A percentile compares a stretch with the other conserved stretches of the same genome.
Conservation (phyloP, 2,797 vertebrate species). For the Pipistrellus kuhlii region DNA sequence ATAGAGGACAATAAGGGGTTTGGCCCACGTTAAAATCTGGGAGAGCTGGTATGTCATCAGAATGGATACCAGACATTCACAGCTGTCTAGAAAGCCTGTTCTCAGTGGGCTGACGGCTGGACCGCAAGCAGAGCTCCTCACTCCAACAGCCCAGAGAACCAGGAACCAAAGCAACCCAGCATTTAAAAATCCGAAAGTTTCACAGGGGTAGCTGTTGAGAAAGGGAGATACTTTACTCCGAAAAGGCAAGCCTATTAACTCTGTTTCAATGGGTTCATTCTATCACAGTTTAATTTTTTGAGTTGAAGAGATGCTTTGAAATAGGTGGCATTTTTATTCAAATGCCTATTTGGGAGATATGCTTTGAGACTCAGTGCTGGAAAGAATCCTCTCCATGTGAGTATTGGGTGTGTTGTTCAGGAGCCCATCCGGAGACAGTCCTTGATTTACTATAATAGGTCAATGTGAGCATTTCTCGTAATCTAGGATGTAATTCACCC, state of each 20-base stretch:
- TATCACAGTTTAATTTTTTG: neutral
- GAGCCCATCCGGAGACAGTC: conserved; percentile 15
- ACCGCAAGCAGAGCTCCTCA: neutral
- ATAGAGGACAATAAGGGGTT: neutral
- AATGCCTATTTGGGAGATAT: neutral
- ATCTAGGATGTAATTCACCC: conserved; percentile 65
- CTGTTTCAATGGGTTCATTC: neutral
- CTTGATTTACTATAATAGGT: conserved; percentile 44
- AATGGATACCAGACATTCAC: neutral
- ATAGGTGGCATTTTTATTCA: neutral
- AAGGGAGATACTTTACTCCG: neutral
- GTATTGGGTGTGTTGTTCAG: neutral
- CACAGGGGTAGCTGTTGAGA: neutral
- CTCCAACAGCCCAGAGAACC: neutral
- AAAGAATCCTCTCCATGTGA: neutral
- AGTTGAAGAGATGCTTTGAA: conserved; percentile 48
- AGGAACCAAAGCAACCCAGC: neutral
- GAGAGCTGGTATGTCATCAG: neutral
- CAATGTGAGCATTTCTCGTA: conserved; percentile 48
- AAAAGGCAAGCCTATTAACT: neutral
- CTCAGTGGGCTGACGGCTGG: neutral
- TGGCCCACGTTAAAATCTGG: neutral
- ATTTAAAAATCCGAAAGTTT: neutral
- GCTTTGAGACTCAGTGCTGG: neutral
- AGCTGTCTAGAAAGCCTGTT: neutral